Conservation (phyloP, 2,113 vertebrate genomes). For the Podiceps cristatus region DNA sequence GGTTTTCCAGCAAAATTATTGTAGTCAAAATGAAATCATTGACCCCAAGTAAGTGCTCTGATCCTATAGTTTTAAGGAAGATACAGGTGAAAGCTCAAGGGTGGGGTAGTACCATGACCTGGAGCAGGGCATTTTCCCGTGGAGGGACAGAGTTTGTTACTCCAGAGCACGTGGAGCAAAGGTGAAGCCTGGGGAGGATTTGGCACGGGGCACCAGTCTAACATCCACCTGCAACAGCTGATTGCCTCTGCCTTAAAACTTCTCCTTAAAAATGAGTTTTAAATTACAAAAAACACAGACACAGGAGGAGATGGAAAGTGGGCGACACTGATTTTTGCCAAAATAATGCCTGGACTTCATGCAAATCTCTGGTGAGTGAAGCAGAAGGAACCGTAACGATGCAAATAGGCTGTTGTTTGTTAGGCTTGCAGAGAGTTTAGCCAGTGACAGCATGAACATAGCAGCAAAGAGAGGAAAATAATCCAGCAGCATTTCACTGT, state of each 20-base stretch:
- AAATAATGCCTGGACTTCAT: not conserved
- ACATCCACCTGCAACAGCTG: rapidly evolving
- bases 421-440: not conserved
- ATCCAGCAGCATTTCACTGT: not conserved
- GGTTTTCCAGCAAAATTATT: not conserved
- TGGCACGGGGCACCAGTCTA: rapidly evolving
- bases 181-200: not conserved
- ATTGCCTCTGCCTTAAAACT: not conserved
- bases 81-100: not conserved
- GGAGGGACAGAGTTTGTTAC: not conserved
- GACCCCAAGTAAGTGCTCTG: too few species aligned
- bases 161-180: not conserved
- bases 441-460: rapidly evolving
- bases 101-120: not conserved
- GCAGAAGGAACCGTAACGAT: rapidly evolving
- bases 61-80: not conserved
- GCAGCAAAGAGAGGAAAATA: not conserved
- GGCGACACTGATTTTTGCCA: not conserved
- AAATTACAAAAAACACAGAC: rapidly evolving
- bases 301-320: not conserved
- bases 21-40: not conserved
- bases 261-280: not conserved
- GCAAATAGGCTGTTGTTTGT: rapidly evolving
- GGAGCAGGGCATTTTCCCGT: not conserved
- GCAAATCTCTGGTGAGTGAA: not conserved